phyloP scores from a whole-genome alignment of 2,888 invertebrate species.

The Troides aeacus region DNA sequence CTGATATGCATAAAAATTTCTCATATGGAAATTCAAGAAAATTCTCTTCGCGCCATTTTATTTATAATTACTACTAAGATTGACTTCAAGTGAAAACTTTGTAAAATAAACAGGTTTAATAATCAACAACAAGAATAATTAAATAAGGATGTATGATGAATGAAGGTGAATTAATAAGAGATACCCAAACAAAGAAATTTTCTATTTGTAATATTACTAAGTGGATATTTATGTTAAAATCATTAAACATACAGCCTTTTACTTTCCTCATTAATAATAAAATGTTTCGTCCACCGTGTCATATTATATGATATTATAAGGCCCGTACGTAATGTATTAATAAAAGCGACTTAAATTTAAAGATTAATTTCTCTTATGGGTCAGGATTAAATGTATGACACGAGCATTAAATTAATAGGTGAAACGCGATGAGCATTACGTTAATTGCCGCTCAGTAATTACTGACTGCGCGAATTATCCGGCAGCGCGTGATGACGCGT shows the following conservation, averaged over 20 bases:
- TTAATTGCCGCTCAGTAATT: constrained; percentile 39
- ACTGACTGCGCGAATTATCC: constrained; percentile 37
- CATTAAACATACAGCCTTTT: too few species aligned
- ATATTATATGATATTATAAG: too few species aligned
- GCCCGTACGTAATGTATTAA: not conserved
- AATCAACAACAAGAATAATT: not conserved
- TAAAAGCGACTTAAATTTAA: constrained; percentile 1
- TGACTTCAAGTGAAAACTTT: not conserved
- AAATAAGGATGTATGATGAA: too few species aligned
- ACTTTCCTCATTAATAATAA: too few species aligned
- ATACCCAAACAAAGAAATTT: too few species aligned
- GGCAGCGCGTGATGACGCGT: constrained; percentile 34
- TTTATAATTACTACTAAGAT: not conserved
- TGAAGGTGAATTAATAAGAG: too few species aligned
- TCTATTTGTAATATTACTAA: too few species aligned
- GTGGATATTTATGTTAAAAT: too few species aligned
- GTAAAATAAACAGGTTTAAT: not conserved
- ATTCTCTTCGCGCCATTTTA: not conserved
- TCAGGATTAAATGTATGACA: constrained; percentile 20
- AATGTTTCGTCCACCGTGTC: too few species aligned
- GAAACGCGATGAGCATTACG: constrained; percentile 31
- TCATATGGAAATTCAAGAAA: not conserved
- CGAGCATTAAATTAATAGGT: constrained; percentile 28
- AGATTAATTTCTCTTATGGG: not conserved
- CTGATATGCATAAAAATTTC: constrained; percentile 39